These are phyloP conservation scores for Diaperis boleti DNA, from an alignment of 2,888 invertebrate genomes.

Conservation along the genomic window DNA sequence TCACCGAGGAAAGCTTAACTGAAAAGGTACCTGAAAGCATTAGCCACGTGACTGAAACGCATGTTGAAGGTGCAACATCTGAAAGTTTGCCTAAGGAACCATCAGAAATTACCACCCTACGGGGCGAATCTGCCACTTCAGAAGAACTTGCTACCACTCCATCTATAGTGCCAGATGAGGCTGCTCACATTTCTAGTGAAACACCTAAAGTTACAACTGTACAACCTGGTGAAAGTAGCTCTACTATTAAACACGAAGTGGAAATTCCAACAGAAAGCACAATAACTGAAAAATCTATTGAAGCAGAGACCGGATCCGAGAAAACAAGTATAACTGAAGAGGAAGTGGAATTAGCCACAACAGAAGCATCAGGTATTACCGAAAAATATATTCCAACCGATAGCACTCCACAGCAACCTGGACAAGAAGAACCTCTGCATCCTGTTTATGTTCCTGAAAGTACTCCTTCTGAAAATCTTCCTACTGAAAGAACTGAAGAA, in stretches of 20 bases:
- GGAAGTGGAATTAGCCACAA: not conserved
- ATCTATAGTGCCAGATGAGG: not conserved
- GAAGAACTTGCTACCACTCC: constrained; percentile 30
- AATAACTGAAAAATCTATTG: constrained; percentile 38
- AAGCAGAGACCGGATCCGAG: too few species aligned
- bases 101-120: constrained; percentile 22
- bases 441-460: constrained; percentile 13
- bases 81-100: constrained; percentile 17
- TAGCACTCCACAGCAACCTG: not conserved
- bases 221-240: too few species aligned
- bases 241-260: too few species aligned
- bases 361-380: not conserved
- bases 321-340: not conserved
- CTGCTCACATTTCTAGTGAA: constrained; percentile 11
- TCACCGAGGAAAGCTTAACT: constrained; percentile 41
- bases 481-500: constrained; percentile 8
- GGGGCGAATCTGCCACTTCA: constrained; percentile 19
- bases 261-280: constrained; percentile 19
- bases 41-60: constrained; percentile 41
- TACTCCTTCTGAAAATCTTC: constrained; percentile 5
- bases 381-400: not conserved
- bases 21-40: constrained; percentile 40
- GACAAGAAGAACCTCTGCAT: constrained; percentile 7
- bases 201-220: constrained; percentile 21
- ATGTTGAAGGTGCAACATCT: constrained; percentile 10